These are phyloP conservation scores for Dermochelys coriacea DNA, from an alignment of 2,797 vertebrate species.

Conservation along the genomic window DNA sequence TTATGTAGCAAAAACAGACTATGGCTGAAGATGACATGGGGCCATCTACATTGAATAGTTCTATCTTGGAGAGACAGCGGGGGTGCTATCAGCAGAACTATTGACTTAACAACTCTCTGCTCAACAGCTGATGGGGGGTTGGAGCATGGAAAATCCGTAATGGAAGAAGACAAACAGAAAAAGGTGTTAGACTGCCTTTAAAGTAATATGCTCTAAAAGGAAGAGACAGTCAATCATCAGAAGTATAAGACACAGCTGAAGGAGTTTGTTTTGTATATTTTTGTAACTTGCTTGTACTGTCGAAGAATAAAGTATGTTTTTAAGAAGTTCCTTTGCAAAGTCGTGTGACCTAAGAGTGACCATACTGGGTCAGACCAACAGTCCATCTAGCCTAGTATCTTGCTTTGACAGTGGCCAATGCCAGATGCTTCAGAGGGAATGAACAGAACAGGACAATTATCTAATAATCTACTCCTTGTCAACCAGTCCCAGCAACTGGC, in stretches of 20 bases:
- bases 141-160: not conserved
- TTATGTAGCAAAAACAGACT: not conserved
- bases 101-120: not conserved
- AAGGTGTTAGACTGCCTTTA: slow-evolving; percentile 18
- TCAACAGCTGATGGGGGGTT: not conserved
- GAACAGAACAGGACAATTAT: no score
- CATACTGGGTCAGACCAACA: no score
- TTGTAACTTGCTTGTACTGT: not conserved
- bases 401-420: no score
- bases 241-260: not conserved
- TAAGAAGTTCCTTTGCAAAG: not conserved
- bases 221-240: not conserved
- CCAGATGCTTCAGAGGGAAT: no score
- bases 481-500: no score
- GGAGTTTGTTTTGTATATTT: not conserved
- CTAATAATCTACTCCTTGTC: no score
- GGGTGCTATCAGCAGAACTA: not conserved
- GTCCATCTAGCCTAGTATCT: no score
- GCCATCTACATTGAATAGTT: not conserved
- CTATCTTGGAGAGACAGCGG: not conserved
- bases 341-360: no score
- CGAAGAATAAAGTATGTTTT: not conserved
- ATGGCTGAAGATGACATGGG: not conserved
- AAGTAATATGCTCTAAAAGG: not conserved
- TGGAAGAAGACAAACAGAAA: not conserved